A percentile compares a stretch with the other conserved stretches of the same genome.
These are phyloP conservation scores for Drosophila novamexicana DNA, from an alignment of 1,140 invertebrate species.

Conservation along the genomic window DNA sequence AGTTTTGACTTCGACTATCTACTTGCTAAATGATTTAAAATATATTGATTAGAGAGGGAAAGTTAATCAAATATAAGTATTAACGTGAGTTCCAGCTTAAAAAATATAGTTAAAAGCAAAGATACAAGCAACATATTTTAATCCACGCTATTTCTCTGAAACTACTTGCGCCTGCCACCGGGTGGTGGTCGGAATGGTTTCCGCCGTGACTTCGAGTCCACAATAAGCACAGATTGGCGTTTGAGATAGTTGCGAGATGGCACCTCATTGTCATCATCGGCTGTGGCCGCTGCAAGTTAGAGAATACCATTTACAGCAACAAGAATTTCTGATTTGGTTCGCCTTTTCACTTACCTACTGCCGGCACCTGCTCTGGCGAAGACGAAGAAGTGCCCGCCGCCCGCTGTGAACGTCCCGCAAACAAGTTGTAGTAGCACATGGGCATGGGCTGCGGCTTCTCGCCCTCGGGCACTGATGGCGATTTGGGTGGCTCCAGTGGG, in stretches of 20 bases:
- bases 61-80: too few relatives aligned
- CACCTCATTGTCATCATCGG: constrained; percentile 93
- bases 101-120: not conserved
- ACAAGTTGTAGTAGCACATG: constrained; percentile 81
- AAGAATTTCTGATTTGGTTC: not conserved
- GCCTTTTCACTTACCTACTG: constrained; percentile 64
- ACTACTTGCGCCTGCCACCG: constrained; percentile 64
- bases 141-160: not conserved
- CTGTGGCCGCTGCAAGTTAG: constrained; percentile 83
- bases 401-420: constrained; percentile 75
- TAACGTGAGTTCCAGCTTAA: not conserved
- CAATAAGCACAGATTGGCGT: constrained; percentile 91
- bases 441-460: constrained; percentile 83
- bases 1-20: too few relatives aligned
- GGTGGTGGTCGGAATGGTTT: constrained; percentile 87
- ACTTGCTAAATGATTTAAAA: too few relatives aligned
- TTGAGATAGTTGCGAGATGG: constrained; percentile 91
- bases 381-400: constrained; percentile 76
- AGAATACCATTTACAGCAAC: constrained; percentile 14
- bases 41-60: too few relatives aligned
- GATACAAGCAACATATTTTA: not conserved
- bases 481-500: constrained; percentile 60
- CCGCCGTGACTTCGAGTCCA: constrained; percentile 92
- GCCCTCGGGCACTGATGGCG: constrained; percentile 63
- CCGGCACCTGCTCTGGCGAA: constrained; percentile 78